These are phyloP conservation scores for Sesia bembeciformis DNA, from an alignment of 2,888 invertebrate species.

Conservation along the genomic window DNA sequence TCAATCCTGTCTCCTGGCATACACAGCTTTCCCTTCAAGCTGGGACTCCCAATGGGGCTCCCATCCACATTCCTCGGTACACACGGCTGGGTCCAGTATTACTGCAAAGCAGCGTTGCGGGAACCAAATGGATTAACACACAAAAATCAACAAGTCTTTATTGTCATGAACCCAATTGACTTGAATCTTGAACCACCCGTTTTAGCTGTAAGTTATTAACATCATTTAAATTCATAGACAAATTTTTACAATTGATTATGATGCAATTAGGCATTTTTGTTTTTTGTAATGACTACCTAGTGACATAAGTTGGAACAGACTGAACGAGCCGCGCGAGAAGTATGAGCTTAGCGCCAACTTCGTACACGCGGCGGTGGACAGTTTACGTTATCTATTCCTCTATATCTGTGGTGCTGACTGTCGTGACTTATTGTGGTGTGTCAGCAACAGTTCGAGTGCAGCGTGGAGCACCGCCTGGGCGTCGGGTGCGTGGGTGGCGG, in stretches of 20 bases:
- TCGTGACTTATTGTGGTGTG: neutral
- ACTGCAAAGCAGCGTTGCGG: slow-evolving; percentile 90
- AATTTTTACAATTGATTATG: no score
- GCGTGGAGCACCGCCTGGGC: slow-evolving; percentile 92
- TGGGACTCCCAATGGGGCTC: slow-evolving; percentile 90
- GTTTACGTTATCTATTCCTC: neutral
- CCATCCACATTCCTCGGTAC: slow-evolving; percentile 95
- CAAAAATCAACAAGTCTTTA: slow-evolving; percentile 97
- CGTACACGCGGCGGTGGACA: no score
- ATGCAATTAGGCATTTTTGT: no score
- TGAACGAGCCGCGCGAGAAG: no score
- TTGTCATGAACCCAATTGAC: slow-evolving; percentile 96
- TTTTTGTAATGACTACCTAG: no score
- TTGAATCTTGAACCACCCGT: slow-evolving; percentile 92
- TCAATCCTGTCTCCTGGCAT: slow-evolving; percentile 92
- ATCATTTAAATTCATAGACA: neutral
- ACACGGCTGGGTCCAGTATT: slow-evolving; percentile 96
- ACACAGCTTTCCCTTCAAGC: slow-evolving; percentile 95
- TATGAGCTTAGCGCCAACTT: neutral
- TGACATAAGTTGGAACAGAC: no score
- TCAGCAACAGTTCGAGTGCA: slow-evolving; percentile 86
- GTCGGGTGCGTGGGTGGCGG: slow-evolving; percentile 92
- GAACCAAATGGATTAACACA: slow-evolving; percentile 93
- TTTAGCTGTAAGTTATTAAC: slow-evolving; percentile 80
- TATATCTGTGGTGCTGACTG: neutral